Conservation (phyloP, 1,140 invertebrate genomes). For the Chrysomallon squamiferum region DNA sequence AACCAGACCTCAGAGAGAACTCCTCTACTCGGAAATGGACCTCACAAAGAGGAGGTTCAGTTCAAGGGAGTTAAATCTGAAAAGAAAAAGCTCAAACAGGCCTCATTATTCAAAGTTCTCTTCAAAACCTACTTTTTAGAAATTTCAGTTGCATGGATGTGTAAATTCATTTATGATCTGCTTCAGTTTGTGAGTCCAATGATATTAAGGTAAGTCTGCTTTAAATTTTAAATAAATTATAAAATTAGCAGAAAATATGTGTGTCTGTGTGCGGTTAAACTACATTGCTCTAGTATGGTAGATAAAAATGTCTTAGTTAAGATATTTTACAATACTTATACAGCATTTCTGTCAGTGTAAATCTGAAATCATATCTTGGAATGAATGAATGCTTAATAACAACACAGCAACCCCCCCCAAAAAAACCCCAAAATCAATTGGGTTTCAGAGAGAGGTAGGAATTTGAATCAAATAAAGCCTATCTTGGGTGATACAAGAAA, state of each 20-base stretch:
- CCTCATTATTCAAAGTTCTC: conserved; percentile 24
- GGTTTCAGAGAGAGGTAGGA: no score
- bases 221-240: background rate
- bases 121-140: conserved; percentile 24
- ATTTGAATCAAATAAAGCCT: no score
- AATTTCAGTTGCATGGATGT: conserved; percentile 25
- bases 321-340: background rate
- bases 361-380: background rate
- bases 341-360: background rate
- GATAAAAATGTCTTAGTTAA: background rate
- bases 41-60: conserved; percentile 3
- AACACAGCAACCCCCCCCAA: background rate
- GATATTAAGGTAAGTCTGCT: conserved; percentile 32
- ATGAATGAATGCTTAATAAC: background rate
- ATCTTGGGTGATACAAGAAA: no score
- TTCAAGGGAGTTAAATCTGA: conserved; percentile 12
- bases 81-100: conserved; percentile 13
- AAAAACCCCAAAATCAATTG: background rate
- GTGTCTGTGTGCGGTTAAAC: no score
- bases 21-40: background rate
- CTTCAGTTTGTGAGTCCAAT: conserved; percentile 36
- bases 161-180: conserved; percentile 38
- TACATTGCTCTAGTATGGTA: background rate
- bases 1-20: conserved; percentile 18
- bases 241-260: no score